Base-by-base conservation (phyloP, 2,113 vertebrate genomes). In the Poecile atricapillus region DNA sequence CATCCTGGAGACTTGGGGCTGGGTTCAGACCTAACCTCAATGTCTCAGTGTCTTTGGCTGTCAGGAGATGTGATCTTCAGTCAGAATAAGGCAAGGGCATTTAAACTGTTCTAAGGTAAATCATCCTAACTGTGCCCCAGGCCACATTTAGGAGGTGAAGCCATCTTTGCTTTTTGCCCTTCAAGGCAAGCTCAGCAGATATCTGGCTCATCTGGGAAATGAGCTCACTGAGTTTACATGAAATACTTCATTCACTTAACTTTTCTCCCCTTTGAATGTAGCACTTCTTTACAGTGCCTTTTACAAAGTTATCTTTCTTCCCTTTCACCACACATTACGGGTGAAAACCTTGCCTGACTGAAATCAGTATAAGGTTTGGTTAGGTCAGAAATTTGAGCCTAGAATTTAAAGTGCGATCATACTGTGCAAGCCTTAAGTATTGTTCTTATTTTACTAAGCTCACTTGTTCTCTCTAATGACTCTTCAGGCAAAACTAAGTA, bases 101-200 rank as follows among this genome's bases (percentile, higher is more conserved):
- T 96, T 89, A 87, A 96, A 94, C 69, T 91, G 60, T 89, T 73
- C 68, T 73, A 87, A 91, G 62, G 83, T 91, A 92, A 95, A 95
- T 95, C 91, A 95, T 94, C 56, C 65, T 79, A 89, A 87, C 73
- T 79, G 87, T 89, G 95, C 94, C 80, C 86, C 73, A 78, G 80
- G 91, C 95, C 94, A 89, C 91, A 68, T 87, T 91, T 89, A 85
- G 87, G 73, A 89, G 68, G 74, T 84, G 87, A 94, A 93, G 31
- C 91, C 46, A 50, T 71, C 74, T 82, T 95, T 82, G 52, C 64
- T 83, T 92, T 90, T 92, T 89, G 87, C 53, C 81, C 95, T 96
- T 95, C 58, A 84, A 89, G 83, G 77, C 80, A 84, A 92, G 58
- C 74, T 95, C 77, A 91, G 93, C 87, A 95, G 91, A 84, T 92